Conservation (phyloP, 1,140 invertebrate genomes). For the Drosophila nebulosa region DNA sequence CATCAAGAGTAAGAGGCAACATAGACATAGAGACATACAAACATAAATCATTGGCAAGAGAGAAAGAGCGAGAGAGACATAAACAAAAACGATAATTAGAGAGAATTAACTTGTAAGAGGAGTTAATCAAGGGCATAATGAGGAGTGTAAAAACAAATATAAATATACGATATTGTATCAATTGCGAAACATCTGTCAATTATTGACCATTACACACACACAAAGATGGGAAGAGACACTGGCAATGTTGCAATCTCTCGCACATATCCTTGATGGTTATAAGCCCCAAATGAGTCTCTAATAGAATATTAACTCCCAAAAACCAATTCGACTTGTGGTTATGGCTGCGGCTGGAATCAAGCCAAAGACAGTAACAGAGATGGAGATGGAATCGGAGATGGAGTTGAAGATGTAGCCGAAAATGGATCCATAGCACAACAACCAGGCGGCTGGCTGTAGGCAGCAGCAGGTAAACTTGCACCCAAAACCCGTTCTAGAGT, state of each 20-base stretch:
- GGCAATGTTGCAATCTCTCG: slow-evolving; percentile 25
- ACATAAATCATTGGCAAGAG: slow-evolving; percentile 55
- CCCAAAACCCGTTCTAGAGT: slow-evolving; percentile 40
- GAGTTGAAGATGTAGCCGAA: not conserved
- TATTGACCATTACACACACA: not conserved
- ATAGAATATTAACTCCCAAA: slow-evolving; percentile 80
- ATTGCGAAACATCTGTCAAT: not conserved
- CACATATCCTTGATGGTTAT: slow-evolving; percentile 73
- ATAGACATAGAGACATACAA: not conserved
- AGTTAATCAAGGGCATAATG: slow-evolving; percentile 8
- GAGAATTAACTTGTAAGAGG: slow-evolving; percentile 32
- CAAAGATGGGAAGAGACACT: not conserved
- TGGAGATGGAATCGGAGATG: not conserved
- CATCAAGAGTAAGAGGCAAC: slow-evolving; percentile 50
- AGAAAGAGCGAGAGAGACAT: not conserved
- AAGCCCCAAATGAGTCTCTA: slow-evolving; percentile 78
- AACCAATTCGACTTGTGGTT: slow-evolving; percentile 56
- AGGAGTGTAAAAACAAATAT: not conserved
- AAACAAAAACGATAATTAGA: slow-evolving; percentile 51
- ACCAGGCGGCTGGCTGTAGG: not conserved
- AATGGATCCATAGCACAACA: not conserved
- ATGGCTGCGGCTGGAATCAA: slow-evolving; percentile 2
- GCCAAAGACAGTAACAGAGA: slow-evolving; percentile 22
- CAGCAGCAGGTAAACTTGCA: slow-evolving; percentile 59
- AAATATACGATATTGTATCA: not conserved